These are phyloP conservation scores for Beris chalybata DNA, from an alignment of 2,888 invertebrate species.

Conservation along the genomic window DNA sequence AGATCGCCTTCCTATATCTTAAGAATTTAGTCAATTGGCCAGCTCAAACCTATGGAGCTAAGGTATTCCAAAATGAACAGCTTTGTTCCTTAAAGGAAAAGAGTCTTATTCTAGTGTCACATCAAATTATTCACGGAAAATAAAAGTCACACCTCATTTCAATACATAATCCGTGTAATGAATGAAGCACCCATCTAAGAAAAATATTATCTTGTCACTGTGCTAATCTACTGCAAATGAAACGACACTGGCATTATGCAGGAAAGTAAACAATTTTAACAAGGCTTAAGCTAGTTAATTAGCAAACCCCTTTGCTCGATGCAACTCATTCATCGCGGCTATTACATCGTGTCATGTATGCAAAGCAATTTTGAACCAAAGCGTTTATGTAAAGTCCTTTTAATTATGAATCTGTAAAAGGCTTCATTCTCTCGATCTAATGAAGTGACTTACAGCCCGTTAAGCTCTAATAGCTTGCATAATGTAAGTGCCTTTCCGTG, in stretches of 20 bases:
- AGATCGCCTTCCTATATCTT: no score
- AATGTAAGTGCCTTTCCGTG: slow-evolving; percentile 26
- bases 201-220: background rate
- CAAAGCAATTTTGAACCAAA: slow-evolving; percentile 3
- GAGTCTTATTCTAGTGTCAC: no score
- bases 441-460: slow-evolving; percentile 32
- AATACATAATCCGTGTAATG: no score
- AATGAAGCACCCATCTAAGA: no score
- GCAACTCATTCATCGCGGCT: slow-evolving; percentile 19
- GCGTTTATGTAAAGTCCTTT: slow-evolving; percentile 22
- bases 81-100: no score
- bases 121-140: no score
- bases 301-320: slow-evolving; percentile 15
- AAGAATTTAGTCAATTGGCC: no score
- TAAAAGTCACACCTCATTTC: no score
- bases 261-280: slow-evolving; percentile 25
- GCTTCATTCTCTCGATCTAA: slow-evolving; percentile 20
- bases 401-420: slow-evolving; percentile 19
- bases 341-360: slow-evolving; percentile 13
- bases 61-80: no score
- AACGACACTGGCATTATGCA: background rate
- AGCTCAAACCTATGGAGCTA: no score
- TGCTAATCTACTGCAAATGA: slow-evolving; percentile 27
- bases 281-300: slow-evolving; percentile 23
- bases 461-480: slow-evolving; percentile 30